Evolutionary conservation across 2,797 vertebrate genomes (phyloP), one percentile per base, ranked within the genome.

Genomic region (Oryzias dopingdopingensis): DNA sequence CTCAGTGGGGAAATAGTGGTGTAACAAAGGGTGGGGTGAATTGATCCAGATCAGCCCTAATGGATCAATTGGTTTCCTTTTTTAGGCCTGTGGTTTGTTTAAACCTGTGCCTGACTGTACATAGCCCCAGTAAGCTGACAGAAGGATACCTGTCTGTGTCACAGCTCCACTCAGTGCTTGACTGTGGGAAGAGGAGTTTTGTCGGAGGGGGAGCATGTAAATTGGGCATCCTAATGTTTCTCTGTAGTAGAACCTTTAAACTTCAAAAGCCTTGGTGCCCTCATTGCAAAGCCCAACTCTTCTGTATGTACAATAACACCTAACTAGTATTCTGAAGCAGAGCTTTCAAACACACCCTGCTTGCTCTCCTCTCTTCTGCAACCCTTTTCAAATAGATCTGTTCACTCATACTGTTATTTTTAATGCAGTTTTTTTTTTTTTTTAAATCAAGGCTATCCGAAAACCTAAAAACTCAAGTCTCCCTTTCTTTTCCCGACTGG

Each of bases 51-150:
- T 84, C 76, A 42, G 68, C 70, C 80, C 50, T 70, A 65, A 70
- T 80, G 80, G 83, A 83, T 87, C 72, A 83, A 79, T 82, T 73
- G 64, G 59, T 72, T 76, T 57, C 51, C 32, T 63, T 70, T 70
- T 70, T 52, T 56, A 73, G 88, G 86, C 86, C 68, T 75, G 72
- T 79, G 83, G 83, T 86, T 87, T 80, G 72, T 79, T 55, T 75
- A 77, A 83, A 80, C 86, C 84, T 65, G 77, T 78, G 82, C 86
- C 87, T 80, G 83, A 75, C 78, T 88, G 86, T 88, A 83, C 68
- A 86, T 88, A 88, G 79, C 61, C 81, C 84, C 80, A 71, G 76
- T 76, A 80, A 82, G 74, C 71, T 79, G 81, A 85, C 64, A 71
- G 67, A 65, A 73, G 71, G 76, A 80, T 67, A 70, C 71, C 61